phyloP scores from a whole-genome alignment of 2,113 vertebrate species.

The human region DNA sequence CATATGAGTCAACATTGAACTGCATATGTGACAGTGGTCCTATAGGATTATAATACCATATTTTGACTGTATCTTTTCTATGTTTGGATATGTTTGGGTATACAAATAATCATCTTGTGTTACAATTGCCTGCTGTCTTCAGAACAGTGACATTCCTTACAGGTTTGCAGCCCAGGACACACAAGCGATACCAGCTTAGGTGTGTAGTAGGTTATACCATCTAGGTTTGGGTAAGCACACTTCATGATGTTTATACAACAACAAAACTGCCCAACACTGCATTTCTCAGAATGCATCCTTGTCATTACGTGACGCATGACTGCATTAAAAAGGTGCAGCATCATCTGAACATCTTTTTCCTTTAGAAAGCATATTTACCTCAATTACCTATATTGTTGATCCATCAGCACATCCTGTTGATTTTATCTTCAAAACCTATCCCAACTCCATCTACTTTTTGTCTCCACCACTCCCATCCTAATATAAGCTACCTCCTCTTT shows the following conservation, averaged over 20 bases:
- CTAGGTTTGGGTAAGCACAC: background rate
- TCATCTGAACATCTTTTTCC: background rate
- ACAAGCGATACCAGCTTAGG: too few species aligned
- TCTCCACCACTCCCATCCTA: background rate
- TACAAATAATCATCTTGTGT: background rate
- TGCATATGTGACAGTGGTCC: background rate
- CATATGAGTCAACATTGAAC: background rate
- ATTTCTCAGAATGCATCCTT: background rate
- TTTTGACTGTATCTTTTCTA: background rate
- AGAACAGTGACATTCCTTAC: background rate
- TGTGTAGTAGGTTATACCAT: background rate
- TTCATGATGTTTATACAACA: background rate
- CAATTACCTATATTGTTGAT: background rate
- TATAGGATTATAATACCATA: background rate
- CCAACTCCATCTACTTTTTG: background rate
- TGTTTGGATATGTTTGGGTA: background rate
- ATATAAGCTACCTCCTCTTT: background rate
- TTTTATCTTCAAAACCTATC: constrained; percentile 28
- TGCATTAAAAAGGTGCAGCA: background rate
- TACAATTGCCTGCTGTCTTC: background rate
- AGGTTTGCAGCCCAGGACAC: background rate
- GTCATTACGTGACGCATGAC: background rate
- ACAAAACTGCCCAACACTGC: background rate
- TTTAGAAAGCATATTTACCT: background rate
- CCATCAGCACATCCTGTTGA: background rate